phyloP scores from a whole-genome alignment of 2,888 invertebrate species.

The Heteromurus nitidus region DNA sequence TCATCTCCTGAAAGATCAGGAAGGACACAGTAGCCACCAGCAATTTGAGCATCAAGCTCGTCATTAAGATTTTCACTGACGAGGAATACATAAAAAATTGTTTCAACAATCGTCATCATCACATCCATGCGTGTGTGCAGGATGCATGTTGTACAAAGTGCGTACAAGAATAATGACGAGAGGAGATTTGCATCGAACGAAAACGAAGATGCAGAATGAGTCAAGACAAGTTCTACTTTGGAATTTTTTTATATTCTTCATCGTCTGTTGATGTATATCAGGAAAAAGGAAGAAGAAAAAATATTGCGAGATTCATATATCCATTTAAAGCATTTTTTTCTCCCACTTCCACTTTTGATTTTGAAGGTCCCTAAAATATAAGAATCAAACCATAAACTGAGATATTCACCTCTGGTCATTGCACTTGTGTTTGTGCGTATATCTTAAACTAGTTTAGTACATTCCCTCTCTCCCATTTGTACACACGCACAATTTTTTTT shows the following conservation, averaged over 20 bases:
- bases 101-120: not conserved
- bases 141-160: conserved; percentile 25
- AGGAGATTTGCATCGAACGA: conserved; percentile 49
- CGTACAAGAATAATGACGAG: conserved; percentile 27
- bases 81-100: too few relatives aligned
- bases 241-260: too few relatives aligned
- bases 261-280: too few relatives aligned
- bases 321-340: too few relatives aligned
- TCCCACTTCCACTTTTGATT: too few relatives aligned
- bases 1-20: conserved; percentile 7
- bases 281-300: too few relatives aligned
- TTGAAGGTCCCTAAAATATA: too few relatives aligned
- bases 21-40: conserved; percentile 41
- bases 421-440: conserved; percentile 22
- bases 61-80: not conserved
- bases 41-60: conserved; percentile 1
- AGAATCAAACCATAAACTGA: too few relatives aligned
- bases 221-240: not conserved
- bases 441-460: not conserved
- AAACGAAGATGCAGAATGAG: too few relatives aligned
- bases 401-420: too few relatives aligned
- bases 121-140: not conserved
- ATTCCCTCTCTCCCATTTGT: not conserved
- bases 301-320: too few relatives aligned
- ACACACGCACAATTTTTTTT: conserved; percentile 50